Evolutionary conservation across 2,797 vertebrate genomes (phyloP), one percentile per base, ranked within the genome.

Genomic region (Brachyrhaphis roseni): DNA sequence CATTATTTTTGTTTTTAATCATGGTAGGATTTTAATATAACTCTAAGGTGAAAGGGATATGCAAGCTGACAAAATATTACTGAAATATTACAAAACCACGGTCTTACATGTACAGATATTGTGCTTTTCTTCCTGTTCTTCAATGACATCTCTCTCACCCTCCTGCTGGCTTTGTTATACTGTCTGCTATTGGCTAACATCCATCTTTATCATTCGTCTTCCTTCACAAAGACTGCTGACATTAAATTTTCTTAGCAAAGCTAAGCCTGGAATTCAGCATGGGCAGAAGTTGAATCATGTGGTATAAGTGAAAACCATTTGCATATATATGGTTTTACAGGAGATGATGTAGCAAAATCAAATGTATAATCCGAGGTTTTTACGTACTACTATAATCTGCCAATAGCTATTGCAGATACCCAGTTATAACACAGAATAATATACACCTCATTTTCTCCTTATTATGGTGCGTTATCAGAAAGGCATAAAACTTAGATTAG

Each of bases 151-250:
- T 74, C 71, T 36, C 49, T 64, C 23, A 6, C 36, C 46, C 75
- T 80, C 47, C 31, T 36, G 62, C 62, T 77, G 47, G 72, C 72
- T 77, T 74, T 46, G 51, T 51, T 78, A 34, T 51, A 72, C 80
- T 34, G 81, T 75, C 75, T 76, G 55, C 66, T 53, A 49, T 18
- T 34, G 46, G 51, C 34, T 53, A 74, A 49, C 49, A 51, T 57
- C 72, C 75, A 53, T 47, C 80, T 79, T 77, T 62, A 76, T 78
- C 68, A 10, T 77, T 74, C 13, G 7, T 49, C 43, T 73, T 51
- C 46, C 34, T 49, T 71, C 78, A 73, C 64, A 77, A 46, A 83
- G 66, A 82, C 75, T 41, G 74, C 76, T 71, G 82, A 83, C 78
- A 66, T 41, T 18, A 72, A 74, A 28, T 28, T 46, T 78, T 80